phyloP scores from a whole-genome alignment of 2,113 vertebrate species.

The Mustelus asterias region DNA sequence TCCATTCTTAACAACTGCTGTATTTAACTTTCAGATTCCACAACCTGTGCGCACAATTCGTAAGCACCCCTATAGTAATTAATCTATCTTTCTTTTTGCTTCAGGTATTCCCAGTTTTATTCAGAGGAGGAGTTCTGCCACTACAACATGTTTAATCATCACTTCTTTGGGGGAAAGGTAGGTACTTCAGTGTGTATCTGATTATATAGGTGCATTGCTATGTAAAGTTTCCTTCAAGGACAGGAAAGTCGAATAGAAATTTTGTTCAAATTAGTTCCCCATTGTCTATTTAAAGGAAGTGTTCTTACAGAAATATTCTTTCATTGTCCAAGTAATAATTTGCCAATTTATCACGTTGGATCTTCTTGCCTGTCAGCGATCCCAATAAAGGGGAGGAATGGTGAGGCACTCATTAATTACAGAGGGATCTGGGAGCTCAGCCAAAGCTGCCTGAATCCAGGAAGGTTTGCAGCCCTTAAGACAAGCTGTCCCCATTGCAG shows the following conservation, averaged over 20 bases:
- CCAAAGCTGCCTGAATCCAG: neutral
- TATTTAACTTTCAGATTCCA: neutral
- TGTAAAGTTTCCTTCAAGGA: neutral
- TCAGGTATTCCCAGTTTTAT: constrained; percentile 91
- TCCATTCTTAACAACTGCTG: neutral
- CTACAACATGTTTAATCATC: constrained; percentile 98
- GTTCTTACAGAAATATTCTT: neutral
- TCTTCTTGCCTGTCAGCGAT: neutral
- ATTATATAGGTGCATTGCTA: neutral
- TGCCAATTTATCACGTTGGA: neutral
- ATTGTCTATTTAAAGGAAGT: neutral
- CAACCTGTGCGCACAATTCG: neutral
- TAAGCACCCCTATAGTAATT: neutral
- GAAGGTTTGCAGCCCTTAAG: neutral
- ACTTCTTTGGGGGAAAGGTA: constrained; percentile 91
- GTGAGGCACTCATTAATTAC: neutral
- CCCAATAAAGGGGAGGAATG: neutral
- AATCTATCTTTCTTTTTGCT: constrained; percentile 38
- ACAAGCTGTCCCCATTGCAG: neutral
- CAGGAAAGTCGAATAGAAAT: neutral
- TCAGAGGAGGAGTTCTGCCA: constrained; percentile 81
- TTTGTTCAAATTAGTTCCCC: neutral
- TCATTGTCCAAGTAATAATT: neutral
- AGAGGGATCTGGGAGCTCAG: neutral
- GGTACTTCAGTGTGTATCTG: constrained; percentile 39